Conservation (phyloP, 2,113 vertebrate genomes). For the Peucedramus taeniatus region DNA sequence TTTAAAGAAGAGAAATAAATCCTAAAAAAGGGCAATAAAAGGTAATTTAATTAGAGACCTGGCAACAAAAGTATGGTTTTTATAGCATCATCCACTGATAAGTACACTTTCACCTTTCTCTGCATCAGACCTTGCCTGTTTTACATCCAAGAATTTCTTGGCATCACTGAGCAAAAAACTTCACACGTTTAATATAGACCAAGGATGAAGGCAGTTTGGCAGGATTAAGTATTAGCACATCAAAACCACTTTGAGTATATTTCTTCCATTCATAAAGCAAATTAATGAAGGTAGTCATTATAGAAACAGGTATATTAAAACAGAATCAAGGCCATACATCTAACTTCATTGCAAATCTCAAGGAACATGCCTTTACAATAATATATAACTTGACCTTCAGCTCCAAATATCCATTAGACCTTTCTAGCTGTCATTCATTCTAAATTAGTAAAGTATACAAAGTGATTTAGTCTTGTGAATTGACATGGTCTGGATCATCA, state of each 20-base stretch:
- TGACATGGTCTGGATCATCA: not conserved
- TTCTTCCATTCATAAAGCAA: constrained; percentile 2
- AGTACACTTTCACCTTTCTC: constrained; percentile 44
- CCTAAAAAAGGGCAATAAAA: constrained; percentile 13
- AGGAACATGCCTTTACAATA: not conserved
- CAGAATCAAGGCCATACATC: not conserved
- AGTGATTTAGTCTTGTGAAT: not conserved
- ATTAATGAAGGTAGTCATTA: constrained; percentile 1
- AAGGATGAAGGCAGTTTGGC: not conserved
- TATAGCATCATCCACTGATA: constrained; percentile 30
- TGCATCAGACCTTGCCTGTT: not conserved
- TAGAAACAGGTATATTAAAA: constrained; percentile 46
- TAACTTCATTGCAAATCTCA: not conserved
- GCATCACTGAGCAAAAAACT: not conserved
- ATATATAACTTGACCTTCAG: constrained; percentile 3
- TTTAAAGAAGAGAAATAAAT: constrained; percentile 51
- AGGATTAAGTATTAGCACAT: not conserved
- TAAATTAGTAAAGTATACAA: constrained; percentile 6
- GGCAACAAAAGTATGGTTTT: constrained; percentile 44
- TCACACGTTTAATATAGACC: not conserved
- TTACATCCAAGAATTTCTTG: constrained; percentile 41
- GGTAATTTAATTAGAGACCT: constrained; percentile 59
- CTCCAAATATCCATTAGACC: not conserved
- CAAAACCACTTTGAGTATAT: not conserved
- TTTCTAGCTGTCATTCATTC: not conserved